Evolutionary conservation across 2,888 invertebrate species (phyloP).

Genomic region (Chrysomela aeneicollis): DNA sequence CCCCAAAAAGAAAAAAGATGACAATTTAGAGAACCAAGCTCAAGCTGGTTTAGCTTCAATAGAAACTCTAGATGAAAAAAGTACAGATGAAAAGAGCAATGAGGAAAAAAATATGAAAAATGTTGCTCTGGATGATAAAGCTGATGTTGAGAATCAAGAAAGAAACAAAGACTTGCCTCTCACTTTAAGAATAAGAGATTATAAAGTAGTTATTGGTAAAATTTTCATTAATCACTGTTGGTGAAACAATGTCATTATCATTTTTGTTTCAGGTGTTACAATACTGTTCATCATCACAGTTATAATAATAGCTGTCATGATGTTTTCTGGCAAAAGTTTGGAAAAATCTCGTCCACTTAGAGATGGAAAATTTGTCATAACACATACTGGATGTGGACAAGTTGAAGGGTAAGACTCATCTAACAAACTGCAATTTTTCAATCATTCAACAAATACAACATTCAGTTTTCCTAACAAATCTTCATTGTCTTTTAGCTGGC

Average conservation of each 20-base stretch:
- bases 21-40: constrained; percentile 56
- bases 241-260: not conserved
- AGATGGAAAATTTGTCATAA: constrained; percentile 76
- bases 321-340: constrained; percentile 65
- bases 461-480: no score
- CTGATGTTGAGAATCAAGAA: constrained; percentile 65
- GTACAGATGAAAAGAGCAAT: constrained; percentile 70
- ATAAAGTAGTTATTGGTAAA: constrained; percentile 73
- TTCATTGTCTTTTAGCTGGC: no score
- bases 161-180: constrained; percentile 59
- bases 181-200: constrained; percentile 69
- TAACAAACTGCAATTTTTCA: no score
- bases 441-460: no score
- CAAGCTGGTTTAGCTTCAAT: constrained; percentile 81
- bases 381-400: constrained; percentile 79
- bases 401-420: constrained; percentile 74
- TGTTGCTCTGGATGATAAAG: constrained; percentile 71
- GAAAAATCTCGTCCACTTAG: constrained; percentile 68
- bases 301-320: constrained; percentile 70
- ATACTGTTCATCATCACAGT: constrained; percentile 69
- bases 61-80: constrained; percentile 81
- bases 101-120: constrained; percentile 74
- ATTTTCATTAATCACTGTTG: not conserved
- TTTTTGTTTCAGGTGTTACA: constrained; percentile 61
- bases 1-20: constrained; percentile 61